Evolutionary conservation across 2,113 vertebrate genomes (phyloP).

Genomic region (Oceanodroma tethys): DNA sequence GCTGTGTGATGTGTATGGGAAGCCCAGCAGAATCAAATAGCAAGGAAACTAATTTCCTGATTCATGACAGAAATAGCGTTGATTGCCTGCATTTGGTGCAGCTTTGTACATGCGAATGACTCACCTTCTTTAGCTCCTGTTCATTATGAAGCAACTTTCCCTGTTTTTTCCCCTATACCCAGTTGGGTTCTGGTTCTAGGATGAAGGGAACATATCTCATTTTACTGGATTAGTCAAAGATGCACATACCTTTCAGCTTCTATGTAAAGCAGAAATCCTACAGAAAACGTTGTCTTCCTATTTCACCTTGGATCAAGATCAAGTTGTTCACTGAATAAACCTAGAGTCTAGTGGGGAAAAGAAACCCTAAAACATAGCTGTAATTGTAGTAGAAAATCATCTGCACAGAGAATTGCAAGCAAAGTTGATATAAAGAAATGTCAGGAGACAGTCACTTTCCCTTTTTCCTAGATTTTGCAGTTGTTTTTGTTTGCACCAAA

Average conservation of each 20-base stretch:
- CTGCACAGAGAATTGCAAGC: not conserved
- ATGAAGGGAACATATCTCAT: not conserved
- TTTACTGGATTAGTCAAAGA: not conserved
- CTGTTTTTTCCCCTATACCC: not conserved
- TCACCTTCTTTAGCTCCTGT: not conserved
- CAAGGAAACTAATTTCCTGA: not conserved
- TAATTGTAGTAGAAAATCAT: not conserved
- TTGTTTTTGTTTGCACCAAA: not conserved
- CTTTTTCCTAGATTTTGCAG: not conserved
- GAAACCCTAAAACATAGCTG: not conserved
- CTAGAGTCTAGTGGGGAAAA: not conserved
- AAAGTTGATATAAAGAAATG: not conserved
- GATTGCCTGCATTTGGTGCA: not conserved
- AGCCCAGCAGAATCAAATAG: not conserved
- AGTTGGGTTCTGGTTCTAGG: not conserved
- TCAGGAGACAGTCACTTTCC: not conserved
- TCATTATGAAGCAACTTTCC: accelerated
- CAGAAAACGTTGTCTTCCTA: not conserved
- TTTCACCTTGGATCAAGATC: not conserved
- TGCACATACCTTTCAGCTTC: not conserved
- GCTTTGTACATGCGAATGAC: not conserved
- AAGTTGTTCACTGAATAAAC: not conserved
- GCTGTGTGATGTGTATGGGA: not conserved
- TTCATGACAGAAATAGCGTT: not conserved
- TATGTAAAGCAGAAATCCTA: not conserved